Conservation (phyloP, 1,140 invertebrate genomes). For the Heterodera carotae region DNA sequence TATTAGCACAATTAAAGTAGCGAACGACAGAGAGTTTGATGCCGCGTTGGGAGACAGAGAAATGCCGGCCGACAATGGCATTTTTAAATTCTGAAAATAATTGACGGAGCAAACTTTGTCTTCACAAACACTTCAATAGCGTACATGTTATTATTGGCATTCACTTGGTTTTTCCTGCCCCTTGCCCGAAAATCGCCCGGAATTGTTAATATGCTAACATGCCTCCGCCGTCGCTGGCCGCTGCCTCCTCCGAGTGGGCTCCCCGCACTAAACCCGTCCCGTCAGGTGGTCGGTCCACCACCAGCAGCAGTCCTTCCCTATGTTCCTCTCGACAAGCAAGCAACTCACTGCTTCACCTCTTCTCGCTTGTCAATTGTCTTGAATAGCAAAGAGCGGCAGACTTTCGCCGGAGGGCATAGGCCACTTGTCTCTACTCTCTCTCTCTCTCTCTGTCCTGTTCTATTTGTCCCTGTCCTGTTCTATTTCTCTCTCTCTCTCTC, state of each 20-base stretch:
- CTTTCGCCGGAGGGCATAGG: not conserved
- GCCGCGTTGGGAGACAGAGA: not conserved
- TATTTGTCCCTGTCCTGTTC: not conserved
- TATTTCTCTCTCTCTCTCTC: not conserved
- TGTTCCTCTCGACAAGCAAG: not conserved
- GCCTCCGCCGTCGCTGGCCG: too few species aligned
- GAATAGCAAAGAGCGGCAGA: not conserved
- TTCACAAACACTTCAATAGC: too few species aligned
- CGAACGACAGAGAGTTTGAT: not conserved
- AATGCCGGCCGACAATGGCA: too few species aligned
- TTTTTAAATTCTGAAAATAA: too few species aligned
- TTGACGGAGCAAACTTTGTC: too few species aligned
- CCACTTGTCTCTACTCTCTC: not conserved
- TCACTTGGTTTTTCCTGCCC: not conserved
- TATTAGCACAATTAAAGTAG: constrained; percentile 12
- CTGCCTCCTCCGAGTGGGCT: not conserved
- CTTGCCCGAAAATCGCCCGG: not conserved
- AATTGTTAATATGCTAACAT: not conserved
- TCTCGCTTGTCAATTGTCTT: constrained; percentile 1
- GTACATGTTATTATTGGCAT: too few species aligned
- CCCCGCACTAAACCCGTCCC: not conserved
- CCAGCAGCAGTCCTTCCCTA: not conserved
- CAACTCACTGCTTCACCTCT: not conserved
- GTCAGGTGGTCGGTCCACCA: not conserved
- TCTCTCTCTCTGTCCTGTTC: constrained; percentile 16